phyloP scores from a whole-genome alignment of 2,888 invertebrate genomes.

The Mimas tiliae region DNA sequence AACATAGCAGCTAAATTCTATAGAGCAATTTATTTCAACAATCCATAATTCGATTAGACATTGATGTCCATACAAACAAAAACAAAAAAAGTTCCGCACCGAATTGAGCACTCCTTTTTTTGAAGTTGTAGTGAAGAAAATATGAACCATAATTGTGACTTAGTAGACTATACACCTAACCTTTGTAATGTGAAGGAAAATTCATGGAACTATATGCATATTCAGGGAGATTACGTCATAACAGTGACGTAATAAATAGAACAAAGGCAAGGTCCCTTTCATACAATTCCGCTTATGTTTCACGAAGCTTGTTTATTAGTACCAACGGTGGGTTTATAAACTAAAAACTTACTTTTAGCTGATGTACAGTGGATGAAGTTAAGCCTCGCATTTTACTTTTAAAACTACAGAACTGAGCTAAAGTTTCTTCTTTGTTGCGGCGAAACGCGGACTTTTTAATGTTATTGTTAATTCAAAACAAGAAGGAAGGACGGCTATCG shows the following conservation, averaged over 20 bases:
- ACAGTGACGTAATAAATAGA: background rate
- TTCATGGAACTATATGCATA: background rate
- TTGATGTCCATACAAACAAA: no score
- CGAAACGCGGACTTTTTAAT: conserved; percentile 23
- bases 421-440: conserved; percentile 40
- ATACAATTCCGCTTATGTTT: background rate
- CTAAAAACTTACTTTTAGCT: conserved; percentile 33
- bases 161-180: background rate
- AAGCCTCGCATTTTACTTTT: conserved; percentile 56
- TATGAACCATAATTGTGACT: background rate
- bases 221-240: background rate
- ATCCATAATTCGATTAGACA: no score
- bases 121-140: no score
- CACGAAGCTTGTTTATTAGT: background rate
- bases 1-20: no score
- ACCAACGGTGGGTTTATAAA: conserved; percentile 11
- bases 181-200: background rate
- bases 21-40: no score
- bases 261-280: background rate
- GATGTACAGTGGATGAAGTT: conserved; percentile 64
- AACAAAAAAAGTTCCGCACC: no score
- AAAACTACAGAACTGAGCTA: conserved; percentile 56
- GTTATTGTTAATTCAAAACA: conserved; percentile 15
- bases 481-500: background rate
- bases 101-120: no score